Conservation (phyloP, 2,113 vertebrate species). For the Notarius lentiginosus region DNA sequence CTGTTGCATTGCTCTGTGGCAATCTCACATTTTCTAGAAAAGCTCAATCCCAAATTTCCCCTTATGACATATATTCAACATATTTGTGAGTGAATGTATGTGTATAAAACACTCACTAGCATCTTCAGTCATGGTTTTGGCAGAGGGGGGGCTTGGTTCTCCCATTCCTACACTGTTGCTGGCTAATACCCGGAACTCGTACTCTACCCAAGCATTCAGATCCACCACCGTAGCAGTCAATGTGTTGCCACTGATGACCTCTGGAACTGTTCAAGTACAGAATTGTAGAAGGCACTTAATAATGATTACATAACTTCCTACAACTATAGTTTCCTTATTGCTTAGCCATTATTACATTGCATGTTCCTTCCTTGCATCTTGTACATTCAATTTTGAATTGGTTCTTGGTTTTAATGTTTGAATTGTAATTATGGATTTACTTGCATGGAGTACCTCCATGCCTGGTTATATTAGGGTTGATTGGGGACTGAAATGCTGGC, state of each 20-base stretch:
- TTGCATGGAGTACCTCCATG: background rate
- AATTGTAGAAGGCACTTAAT: background rate
- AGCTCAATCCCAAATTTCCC: background rate
- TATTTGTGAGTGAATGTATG: background rate
- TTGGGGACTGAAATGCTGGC: background rate
- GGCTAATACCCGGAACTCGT: constrained; percentile 94
- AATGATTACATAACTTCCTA: background rate
- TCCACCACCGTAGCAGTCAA: constrained; percentile 88
- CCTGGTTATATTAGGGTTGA: background rate
- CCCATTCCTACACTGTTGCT: constrained; percentile 89
- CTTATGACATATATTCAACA: background rate
- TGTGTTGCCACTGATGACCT: constrained; percentile 83
- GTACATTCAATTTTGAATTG: background rate
- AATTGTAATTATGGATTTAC: background rate
- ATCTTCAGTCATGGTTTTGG: constrained; percentile 94
- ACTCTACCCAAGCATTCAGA: constrained; percentile 96
- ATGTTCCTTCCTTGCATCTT: background rate
- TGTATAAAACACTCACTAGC: constrained; percentile 78
- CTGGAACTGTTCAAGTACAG: constrained; percentile 75
- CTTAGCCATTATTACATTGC: background rate
- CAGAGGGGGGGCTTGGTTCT: constrained; percentile 88
- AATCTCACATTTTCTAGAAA: background rate
- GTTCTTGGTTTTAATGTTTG: background rate
- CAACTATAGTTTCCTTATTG: background rate
- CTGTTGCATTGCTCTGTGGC: background rate